Conservation (phyloP, 1,140 invertebrate species). For the Cydia amplana region DNA sequence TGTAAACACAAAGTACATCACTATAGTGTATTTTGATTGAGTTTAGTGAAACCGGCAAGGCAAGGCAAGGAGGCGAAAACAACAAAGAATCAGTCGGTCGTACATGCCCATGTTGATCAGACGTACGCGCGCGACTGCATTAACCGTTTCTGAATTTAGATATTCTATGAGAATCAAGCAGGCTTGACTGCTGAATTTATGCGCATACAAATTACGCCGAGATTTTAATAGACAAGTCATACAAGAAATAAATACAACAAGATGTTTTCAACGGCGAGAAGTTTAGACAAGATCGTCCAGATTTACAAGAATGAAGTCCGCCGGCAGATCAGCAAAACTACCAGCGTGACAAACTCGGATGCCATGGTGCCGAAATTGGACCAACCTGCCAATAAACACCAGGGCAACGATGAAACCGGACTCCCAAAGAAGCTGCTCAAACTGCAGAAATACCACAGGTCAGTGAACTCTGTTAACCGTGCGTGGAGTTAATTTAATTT, state of each 20-base stretch:
- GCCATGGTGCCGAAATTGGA: conserved; percentile 76
- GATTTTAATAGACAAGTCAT: conserved; percentile 38
- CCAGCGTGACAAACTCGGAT: conserved; percentile 80
- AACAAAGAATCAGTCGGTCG: conserved; percentile 78
- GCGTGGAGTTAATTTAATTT: conserved; percentile 59
- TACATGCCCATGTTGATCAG: conserved; percentile 61
- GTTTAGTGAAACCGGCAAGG: conserved; percentile 56
- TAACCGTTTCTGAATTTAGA: conserved; percentile 29
- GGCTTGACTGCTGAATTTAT: not conserved
- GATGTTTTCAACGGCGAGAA: conserved; percentile 75
- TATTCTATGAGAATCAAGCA: not conserved
- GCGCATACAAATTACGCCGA: not conserved
- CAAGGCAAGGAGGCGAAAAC: conserved; percentile 56
- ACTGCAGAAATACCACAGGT: conserved; percentile 80
- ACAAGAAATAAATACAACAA: conserved; percentile 42
- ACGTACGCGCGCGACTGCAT: conserved; percentile 36
- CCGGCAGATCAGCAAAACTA: conserved; percentile 80
- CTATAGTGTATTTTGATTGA: conserved; percentile 62
- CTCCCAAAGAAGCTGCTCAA: conserved; percentile 72
- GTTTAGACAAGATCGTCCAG: conserved; percentile 67
- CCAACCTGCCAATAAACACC: conserved; percentile 53
- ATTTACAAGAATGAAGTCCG: conserved; percentile 74
- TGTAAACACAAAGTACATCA: conserved; percentile 67
- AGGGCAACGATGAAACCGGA: conserved; percentile 66
- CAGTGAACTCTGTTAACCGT: conserved; percentile 61